Conservation (phyloP, 2,113 vertebrate genomes). For the Siphamia tubifer region DNA sequence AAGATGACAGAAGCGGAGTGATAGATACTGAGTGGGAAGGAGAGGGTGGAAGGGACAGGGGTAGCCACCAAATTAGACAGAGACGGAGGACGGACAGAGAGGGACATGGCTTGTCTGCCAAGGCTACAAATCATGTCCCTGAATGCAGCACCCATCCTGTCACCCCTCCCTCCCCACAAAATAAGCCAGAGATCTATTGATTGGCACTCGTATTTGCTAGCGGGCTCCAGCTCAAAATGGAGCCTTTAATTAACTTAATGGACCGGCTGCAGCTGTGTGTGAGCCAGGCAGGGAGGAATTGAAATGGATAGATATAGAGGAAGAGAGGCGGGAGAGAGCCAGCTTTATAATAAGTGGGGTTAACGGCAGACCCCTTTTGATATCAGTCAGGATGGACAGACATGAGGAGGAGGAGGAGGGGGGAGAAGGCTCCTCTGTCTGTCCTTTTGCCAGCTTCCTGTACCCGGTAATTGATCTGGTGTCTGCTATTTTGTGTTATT, state of each 20-base stretch:
- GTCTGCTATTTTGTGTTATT: too few relatives aligned
- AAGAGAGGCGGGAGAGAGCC: constrained; percentile 25
- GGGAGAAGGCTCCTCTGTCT: not conserved
- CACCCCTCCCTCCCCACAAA: constrained; percentile 58
- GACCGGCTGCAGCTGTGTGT: constrained; percentile 77
- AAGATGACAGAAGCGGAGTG: constrained; percentile 40
- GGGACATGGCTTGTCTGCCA: constrained; percentile 60
- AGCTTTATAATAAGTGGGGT: constrained; percentile 70
- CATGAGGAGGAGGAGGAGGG: constrained; percentile 8
- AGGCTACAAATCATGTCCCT: constrained; percentile 70
- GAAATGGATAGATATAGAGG: constrained; percentile 51
- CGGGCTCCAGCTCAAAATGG: constrained; percentile 79
- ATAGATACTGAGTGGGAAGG: constrained; percentile 49
- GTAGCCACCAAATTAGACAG: constrained; percentile 68
- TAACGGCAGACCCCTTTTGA: constrained; percentile 65
- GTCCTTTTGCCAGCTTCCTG: not conserved
- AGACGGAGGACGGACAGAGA: constrained; percentile 66
- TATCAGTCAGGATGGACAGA: constrained; percentile 55
- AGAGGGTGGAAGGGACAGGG: constrained; percentile 35
- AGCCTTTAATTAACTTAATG: constrained; percentile 89
- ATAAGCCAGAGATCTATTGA: constrained; percentile 81
- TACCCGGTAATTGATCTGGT: not conserved
- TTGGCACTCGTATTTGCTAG: constrained; percentile 79
- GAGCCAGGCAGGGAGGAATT: constrained; percentile 60
- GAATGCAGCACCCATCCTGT: constrained; percentile 54